Evolutionary conservation across 2,888 invertebrate species (phyloP).

Genomic region (Drosophila subquinaria): DNA sequence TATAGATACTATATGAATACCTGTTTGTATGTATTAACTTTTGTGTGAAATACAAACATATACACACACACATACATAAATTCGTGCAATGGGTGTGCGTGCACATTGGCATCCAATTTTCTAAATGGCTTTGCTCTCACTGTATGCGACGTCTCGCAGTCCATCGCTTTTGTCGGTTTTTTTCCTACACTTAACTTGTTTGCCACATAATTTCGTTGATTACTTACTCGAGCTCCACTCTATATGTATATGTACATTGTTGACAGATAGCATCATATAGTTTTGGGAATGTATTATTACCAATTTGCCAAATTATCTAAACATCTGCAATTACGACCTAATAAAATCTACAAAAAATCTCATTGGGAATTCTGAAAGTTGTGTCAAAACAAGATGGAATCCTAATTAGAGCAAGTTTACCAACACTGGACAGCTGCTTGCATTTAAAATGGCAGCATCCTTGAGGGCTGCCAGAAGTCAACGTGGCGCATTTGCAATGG

Average conservation of each 20-base stretch:
- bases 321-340: background rate
- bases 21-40: background rate
- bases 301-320: constrained; percentile 17
- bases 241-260: constrained; percentile 17
- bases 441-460: background rate
- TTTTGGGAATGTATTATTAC: background rate
- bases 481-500: background rate
- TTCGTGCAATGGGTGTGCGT: constrained; percentile 27
- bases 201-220: constrained; percentile 13
- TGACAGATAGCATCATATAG: constrained; percentile 4
- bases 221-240: constrained; percentile 18
- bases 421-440: background rate
- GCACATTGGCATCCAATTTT: constrained; percentile 58
- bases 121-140: constrained; percentile 57
- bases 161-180: constrained; percentile 25
- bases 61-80: background rate
- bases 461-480: background rate
- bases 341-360: background rate
- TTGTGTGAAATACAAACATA: background rate
- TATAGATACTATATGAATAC: background rate
- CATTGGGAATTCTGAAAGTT: background rate
- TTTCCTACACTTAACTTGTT: constrained; percentile 50
- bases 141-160: constrained; percentile 15
- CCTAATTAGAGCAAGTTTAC: background rate
- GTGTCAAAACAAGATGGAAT: background rate